A percentile compares a stretch with the other conserved stretches of the same genome.
These are phyloP conservation scores for Thalassaphorura encarpata DNA, from an alignment of 1,140 invertebrate species.

Conservation along the genomic window DNA sequence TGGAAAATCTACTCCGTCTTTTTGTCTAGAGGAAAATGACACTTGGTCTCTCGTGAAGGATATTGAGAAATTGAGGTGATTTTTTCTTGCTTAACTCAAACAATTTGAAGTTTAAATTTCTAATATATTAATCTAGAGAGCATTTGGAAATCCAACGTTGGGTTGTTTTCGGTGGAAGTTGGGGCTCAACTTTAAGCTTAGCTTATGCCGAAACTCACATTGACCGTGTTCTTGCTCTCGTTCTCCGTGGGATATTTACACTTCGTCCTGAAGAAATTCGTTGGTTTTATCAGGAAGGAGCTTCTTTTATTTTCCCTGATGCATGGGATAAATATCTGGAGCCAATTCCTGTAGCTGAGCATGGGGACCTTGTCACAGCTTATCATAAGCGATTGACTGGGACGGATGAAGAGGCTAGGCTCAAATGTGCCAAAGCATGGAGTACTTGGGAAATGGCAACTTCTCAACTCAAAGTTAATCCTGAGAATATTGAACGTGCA, in stretches of 20 bases:
- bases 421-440: slow-evolving; percentile 36
- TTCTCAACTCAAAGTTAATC: slow-evolving; percentile 34
- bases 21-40: slow-evolving; percentile 38
- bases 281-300: slow-evolving; percentile 41
- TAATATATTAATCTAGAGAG: slow-evolving; percentile 4
- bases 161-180: slow-evolving; percentile 40
- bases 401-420: slow-evolving; percentile 31
- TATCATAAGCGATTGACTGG: slow-evolving; percentile 38
- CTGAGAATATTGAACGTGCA: slow-evolving; percentile 19
- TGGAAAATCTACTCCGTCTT: slow-evolving; percentile 37
- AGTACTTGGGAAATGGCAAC: slow-evolving; percentile 39
- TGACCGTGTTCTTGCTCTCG: slow-evolving; percentile 36
- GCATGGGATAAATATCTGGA: slow-evolving; percentile 37
- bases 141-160: slow-evolving; percentile 37
- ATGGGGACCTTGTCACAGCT: slow-evolving; percentile 35
- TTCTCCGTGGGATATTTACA: slow-evolving; percentile 38
- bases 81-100: neutral
- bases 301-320: slow-evolving; percentile 37
- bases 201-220: slow-evolving; percentile 38
- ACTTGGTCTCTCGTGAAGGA: slow-evolving; percentile 39
- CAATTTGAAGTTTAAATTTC: neutral
- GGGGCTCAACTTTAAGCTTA: slow-evolving; percentile 38
- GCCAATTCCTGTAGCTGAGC: slow-evolving; percentile 37
- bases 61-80: slow-evolving; percentile 36
- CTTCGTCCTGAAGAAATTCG: slow-evolving; percentile 36